phyloP scores from a whole-genome alignment of 1,140 invertebrate genomes.

The Heliconius eleuchia region DNA sequence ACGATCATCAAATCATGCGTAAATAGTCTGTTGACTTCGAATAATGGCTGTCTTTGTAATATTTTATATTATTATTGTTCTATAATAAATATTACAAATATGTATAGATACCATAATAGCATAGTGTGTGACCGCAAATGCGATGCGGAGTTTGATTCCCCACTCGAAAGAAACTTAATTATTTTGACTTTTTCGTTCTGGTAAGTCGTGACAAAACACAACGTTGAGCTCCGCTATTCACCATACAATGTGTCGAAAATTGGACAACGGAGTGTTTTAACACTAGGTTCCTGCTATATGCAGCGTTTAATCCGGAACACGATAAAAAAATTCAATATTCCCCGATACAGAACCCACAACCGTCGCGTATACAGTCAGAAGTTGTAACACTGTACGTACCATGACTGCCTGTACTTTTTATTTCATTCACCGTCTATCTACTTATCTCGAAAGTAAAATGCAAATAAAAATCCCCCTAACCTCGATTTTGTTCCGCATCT shows the following conservation, averaged over 20 bases:
- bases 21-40: conserved; percentile 8
- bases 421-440: background rate
- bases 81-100: background rate
- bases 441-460: conserved; percentile 9
- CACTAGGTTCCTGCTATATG: background rate
- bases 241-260: background rate
- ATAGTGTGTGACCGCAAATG: background rate
- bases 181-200: no score
- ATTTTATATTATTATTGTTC: background rate
- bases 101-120: background rate
- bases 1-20: conserved; percentile 12
- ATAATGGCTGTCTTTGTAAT: background rate
- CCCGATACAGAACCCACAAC: no score
- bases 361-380: background rate
- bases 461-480: background rate
- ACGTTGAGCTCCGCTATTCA: background rate
- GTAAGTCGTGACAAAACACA: no score
- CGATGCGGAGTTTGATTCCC: background rate
- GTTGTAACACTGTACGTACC: no score
- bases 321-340: no score
- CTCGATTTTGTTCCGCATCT: conserved; percentile 18
- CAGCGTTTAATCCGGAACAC: no score
- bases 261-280: background rate
- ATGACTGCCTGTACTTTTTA: no score
- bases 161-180: background rate